Conservation (phyloP, 2,888 invertebrate species). For the Temnothorax unifasciatus region DNA sequence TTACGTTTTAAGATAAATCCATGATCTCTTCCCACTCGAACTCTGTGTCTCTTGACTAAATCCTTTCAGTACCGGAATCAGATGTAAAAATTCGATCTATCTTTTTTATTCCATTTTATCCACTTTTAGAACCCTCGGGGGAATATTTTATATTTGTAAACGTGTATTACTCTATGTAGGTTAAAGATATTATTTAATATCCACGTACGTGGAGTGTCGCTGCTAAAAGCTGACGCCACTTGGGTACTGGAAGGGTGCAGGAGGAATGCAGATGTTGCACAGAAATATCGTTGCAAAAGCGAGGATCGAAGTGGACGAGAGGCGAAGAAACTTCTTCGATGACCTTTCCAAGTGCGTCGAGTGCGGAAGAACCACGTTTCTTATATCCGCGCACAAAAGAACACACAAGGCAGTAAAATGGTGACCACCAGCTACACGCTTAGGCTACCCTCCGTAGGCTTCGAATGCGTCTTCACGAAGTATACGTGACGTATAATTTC, state of each 20-base stretch:
- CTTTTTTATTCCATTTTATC: constrained; percentile 11
- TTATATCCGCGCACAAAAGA: not conserved
- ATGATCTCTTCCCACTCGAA: constrained; percentile 66
- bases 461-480: not conserved
- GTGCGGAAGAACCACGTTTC: constrained; percentile 46
- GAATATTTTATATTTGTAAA: constrained; percentile 23
- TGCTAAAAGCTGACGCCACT: not conserved
- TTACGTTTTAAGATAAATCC: constrained; percentile 52
- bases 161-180: constrained; percentile 1
- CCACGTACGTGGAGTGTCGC: not conserved
- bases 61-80: constrained; percentile 25
- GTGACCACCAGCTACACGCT: constrained; percentile 50
- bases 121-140: not conserved
- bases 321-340: not conserved
- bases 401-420: constrained; percentile 35
- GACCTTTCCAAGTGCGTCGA: constrained; percentile 48
- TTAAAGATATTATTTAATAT: constrained; percentile 10
- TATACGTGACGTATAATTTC: not conserved
- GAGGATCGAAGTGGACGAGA: not conserved
- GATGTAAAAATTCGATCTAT: constrained; percentile 7
- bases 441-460: not conserved
- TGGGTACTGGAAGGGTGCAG: constrained; percentile 22
- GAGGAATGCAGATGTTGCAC: constrained; percentile 10
- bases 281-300: not conserved
- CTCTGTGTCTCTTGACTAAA: constrained; percentile 24